Evolutionary conservation across 2,888 invertebrate genomes (phyloP), one percentile per base, ranked within the genome.

Genomic region (Cataglyphis altisquamis): DNA sequence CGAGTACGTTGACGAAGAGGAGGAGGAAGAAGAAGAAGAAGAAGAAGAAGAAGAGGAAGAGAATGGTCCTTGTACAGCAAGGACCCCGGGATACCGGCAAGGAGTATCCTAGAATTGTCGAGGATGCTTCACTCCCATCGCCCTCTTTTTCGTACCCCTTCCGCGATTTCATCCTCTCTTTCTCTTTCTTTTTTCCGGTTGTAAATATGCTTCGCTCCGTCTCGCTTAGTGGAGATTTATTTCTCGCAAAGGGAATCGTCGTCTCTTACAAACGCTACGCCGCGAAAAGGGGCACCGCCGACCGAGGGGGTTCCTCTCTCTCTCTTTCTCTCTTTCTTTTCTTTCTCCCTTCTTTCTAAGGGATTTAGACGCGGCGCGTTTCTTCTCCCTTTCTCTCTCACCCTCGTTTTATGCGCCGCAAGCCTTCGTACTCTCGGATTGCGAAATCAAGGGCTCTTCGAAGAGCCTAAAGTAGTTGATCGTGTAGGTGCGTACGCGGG

Each of bases 61-160:
- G 91, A 93, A 94, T 94, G 93, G 93, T 92, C 92, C 94, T 94
- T 94, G 93, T 94, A 90, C 90, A 90, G 91, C 91, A 91, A 94
- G 93, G 92, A 92, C 92, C 92, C 89, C 93, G 93, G 93, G 93
- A 94, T 94, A 94, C 93, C 92, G 88, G 91, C 90, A 91, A 93
- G 91, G 92, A 94, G 94, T 92, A 94, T 94, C 94, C 94, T 93
- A 93, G 93, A 94, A 91, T 90, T 89, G 90, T 94, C 91, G 93
- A 94, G 94, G 92, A 94, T 94, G 86, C 94, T 94, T 94, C 94
- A 94, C 91, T 92, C 90, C 90, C 92, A 91, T 92, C 92, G 89
- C 90, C 91, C 91, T 91, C 91, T 92, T 90, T 90, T 90, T 91
- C 91, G 87, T 88, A 77, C 90, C 87, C 90, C 90, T 87, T 85